These are phyloP conservation scores for Drosophila nigrodunni DNA, from an alignment of 1,140 invertebrate species.

Conservation along the genomic window DNA sequence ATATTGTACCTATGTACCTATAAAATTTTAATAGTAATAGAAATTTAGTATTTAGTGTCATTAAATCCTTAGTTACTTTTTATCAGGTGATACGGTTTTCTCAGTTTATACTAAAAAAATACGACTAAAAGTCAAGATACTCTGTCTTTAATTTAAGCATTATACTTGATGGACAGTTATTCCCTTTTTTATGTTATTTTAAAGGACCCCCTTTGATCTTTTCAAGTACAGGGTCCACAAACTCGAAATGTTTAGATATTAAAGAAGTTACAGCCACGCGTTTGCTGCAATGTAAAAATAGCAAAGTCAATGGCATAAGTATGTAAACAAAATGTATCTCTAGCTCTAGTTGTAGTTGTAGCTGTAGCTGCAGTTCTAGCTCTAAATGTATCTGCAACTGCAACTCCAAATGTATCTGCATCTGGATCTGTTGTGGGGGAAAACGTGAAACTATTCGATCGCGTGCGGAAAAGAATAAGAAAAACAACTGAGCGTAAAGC, in stretches of 20 bases:
- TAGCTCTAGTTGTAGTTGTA: slow-evolving; percentile 30
- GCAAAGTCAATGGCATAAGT: slow-evolving; percentile 53
- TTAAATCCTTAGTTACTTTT: too few species aligned
- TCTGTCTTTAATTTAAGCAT: too few species aligned
- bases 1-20: too few species aligned
- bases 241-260: slow-evolving; percentile 69
- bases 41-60: too few species aligned
- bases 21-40: too few species aligned
- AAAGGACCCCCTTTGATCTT: too few species aligned
- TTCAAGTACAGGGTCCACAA: slow-evolving; percentile 18
- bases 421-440: slow-evolving; percentile 12
- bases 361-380: slow-evolving; percentile 10
- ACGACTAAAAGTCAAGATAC: too few species aligned
- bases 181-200: too few species aligned
- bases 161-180: too few species aligned
- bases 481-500: slow-evolving; percentile 41
- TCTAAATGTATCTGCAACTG: neutral
- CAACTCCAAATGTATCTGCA: slow-evolving; percentile 1
- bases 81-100: too few species aligned
- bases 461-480: slow-evolving; percentile 49
- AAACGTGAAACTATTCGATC: slow-evolving; percentile 53
- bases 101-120: too few species aligned
- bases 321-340: slow-evolving; percentile 66
- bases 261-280: slow-evolving; percentile 56
- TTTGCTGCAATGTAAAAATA: slow-evolving; percentile 67